Evolutionary conservation across 1,140 invertebrate species (phyloP), one percentile per base, ranked within the genome.

Genomic region (Cryptotermes secundus): DNA sequence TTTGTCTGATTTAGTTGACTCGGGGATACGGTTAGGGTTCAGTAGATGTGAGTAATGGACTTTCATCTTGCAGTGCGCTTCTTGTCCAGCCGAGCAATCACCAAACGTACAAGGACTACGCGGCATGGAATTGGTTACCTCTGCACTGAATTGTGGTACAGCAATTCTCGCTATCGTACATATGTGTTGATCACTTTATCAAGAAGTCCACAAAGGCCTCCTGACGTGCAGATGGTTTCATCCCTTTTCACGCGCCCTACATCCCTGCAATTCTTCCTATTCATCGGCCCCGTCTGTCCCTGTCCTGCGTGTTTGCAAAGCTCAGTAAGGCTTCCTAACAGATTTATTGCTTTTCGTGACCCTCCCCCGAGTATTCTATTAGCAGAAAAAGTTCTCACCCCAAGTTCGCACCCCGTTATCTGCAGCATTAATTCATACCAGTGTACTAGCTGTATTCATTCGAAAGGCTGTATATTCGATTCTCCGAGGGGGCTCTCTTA

Each of bases 281-380:
- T 72, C 59, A 72, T n/a, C n/a, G 59, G n/a, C 7, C 31, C 7
- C 59, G 26, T 72, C 59, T 9, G 26, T 72, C 59, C 59, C 59
- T 49, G 45, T 49, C 59, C n/a, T n/a, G 59, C 59, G 59, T 72
- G 59, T 72, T 72, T 72, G 59, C 59, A 72, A 72, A 72, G 59
- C 59, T 31, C 59, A 1, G 59, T 31, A n/a, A 31, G 59, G 59
- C 59, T 72, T 72, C 59, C 26, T 72, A 72, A 72, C 59, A 72
- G 59, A 72, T 72, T 72, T 72, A 72, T 72, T 72, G 59, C 59
- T 72, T 31, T 72, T n/a, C 59, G 59, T 72, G 59, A 72, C 59
- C 59, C 59, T 72, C 59, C 59, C 59, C 26, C 59, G n/a, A 72
- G 4, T 16, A 31, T 72, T 72, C n/a, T 72, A 72, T 72, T 72